Percentiles rank a stretch among this genome's conserved stretches.
Conservation (phyloP, 2,113 vertebrate species). For the Okapia johnstoni region DNA sequence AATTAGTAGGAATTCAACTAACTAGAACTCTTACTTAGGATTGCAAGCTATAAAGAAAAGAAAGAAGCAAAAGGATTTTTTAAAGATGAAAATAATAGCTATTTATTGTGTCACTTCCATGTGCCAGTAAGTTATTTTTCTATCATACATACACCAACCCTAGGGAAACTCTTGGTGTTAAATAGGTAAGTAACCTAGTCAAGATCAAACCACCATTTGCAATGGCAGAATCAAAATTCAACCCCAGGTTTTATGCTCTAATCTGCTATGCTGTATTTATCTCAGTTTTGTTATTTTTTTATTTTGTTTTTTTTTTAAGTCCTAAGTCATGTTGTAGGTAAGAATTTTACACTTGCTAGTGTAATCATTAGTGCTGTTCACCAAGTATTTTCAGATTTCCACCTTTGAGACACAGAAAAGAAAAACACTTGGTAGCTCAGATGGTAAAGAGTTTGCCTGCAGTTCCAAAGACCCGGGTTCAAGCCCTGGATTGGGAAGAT, state of each 20-base stretch:
- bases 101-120: background rate
- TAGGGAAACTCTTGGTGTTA: background rate
- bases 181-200: background rate
- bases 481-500: accelerated
- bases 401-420: background rate
- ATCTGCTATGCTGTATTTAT: background rate
- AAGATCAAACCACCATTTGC: background rate
- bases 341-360: background rate
- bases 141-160: too few species aligned
- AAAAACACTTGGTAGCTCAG: background rate
- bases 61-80: background rate
- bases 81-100: background rate
- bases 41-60: background rate
- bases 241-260: background rate
- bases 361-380: background rate
- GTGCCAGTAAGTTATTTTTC: background rate
- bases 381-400: background rate
- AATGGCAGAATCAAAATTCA: background rate
- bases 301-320: background rate
- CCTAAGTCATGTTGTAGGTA: background rate
- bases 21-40: background rate
- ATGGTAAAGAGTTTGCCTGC: background rate
- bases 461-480: background rate
- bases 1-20: background rate
- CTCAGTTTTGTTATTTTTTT: background rate